phyloP scores from a whole-genome alignment of 64 coral and sea anemone genomes.

The Montipora cactus region DNA sequence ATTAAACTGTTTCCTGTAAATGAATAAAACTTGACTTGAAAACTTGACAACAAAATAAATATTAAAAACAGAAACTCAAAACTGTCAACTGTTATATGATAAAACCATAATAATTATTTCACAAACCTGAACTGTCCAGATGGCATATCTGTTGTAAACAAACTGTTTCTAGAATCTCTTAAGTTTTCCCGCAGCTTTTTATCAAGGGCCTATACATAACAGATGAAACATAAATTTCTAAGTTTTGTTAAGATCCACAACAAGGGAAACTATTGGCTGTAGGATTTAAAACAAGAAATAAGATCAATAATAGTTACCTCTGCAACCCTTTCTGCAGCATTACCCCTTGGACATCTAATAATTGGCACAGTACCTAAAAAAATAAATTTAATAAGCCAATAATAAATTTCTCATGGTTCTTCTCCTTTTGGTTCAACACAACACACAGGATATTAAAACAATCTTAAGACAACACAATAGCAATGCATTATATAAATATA shows the following conservation, averaged over 20 bases:
- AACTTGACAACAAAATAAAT: too few species aligned
- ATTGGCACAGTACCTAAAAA: conserved; percentile 91
- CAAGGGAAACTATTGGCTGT: not conserved
- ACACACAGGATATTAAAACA: not conserved
- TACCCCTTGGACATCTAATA: conserved; percentile 92
- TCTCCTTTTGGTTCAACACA: too few species aligned
- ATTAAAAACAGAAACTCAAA: too few species aligned
- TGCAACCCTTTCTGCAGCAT: conserved; percentile 98
- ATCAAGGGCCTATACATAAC: conserved; percentile 80
- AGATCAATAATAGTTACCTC: conserved; percentile 61
- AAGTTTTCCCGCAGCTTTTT: conserved; percentile 97
- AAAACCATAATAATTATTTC: not conserved
- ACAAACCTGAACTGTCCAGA: conserved; percentile 97
- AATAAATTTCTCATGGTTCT: not conserved
- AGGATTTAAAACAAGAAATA: not conserved
- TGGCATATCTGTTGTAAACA: conserved; percentile 94
- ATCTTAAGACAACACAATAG: not conserved
- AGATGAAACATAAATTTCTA: not conserved
- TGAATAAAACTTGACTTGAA: too few species aligned
- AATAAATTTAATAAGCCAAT: not conserved
- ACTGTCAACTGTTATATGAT: too few species aligned
- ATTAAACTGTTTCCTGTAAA: too few species aligned
- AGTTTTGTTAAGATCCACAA: too few species aligned
- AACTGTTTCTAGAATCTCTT: conserved; percentile 96
- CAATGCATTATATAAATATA: too few species aligned